A percentile compares a stretch with the other conserved stretches of the same genome.
Conservation (phyloP, 2,113 vertebrate genomes). For the Alethe castanea region DNA sequence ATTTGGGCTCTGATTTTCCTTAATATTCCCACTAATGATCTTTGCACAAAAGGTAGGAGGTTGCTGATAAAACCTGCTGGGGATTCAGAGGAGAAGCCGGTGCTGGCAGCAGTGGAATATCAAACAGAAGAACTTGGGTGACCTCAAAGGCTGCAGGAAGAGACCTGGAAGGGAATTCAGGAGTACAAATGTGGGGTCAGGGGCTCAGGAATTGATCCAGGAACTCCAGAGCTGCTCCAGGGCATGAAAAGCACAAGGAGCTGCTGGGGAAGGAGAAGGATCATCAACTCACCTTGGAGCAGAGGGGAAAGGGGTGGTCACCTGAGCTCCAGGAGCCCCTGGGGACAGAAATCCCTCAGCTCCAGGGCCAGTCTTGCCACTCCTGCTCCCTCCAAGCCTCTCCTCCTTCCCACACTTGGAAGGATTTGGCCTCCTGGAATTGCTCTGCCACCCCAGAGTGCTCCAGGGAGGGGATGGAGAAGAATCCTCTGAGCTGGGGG, state of each 20-base stretch:
- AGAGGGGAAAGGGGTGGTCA: neutral
- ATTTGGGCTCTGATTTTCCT: constrained; percentile 51
- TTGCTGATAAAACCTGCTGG: constrained; percentile 24
- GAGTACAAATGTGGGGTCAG: constrained; percentile 10
- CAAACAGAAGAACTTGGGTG: neutral
- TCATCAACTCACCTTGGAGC: neutral
- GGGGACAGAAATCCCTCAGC: neutral
- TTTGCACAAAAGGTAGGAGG: constrained; percentile 45
- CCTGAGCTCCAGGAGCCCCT: neutral
- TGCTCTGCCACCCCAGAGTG: neutral
- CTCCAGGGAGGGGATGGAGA: neutral
- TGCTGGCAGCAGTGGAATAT: neutral
- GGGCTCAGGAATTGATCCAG: neutral
- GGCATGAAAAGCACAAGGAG: neutral
- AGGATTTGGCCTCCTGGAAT: neutral
- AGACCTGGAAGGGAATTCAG: constrained; percentile 33
- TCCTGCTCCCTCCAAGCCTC: neutral
- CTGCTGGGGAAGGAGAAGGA: neutral
- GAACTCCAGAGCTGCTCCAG: neutral
- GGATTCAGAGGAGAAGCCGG: neutral
- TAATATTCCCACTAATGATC: constrained; percentile 59
- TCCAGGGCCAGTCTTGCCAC: neutral
- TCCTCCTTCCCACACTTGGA: neutral
- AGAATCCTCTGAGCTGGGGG: neutral
- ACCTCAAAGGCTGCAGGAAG: constrained; percentile 26